Evolutionary conservation across 2,888 invertebrate species (phyloP), one percentile per base, ranked within the genome.

Genomic region (Hoplodrina ambigua): DNA sequence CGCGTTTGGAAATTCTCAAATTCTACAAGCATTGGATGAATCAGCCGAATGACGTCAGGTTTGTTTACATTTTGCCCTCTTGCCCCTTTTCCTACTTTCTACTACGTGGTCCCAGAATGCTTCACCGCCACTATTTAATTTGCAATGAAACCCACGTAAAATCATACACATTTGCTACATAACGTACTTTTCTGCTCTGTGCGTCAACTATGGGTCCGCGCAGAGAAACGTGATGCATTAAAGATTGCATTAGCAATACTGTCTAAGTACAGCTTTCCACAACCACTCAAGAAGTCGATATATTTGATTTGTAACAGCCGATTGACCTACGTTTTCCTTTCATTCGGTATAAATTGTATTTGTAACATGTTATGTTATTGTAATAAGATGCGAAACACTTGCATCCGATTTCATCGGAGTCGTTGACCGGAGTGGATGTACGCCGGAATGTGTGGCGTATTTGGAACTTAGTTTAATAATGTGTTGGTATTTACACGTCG

Each of bases 31-130:
- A 71, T 74, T 70, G 68, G 73, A 84, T 89, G 89, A 89, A 75
- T 89, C 88, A 87, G 71, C 76, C 55, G 50, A 70, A 66, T 84
- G 86, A 86, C 84, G 84, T 85, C 86, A 85, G 62, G 52, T 64
- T 79, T 73, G 73, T 78, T 79, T 67, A 71, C 63, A 76, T 75
- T 75, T 71, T 85, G 83, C 82, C 86, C 87, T 85, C 80, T 84
- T 85, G 87, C 82, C 83, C 87, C 85, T 78, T 84, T 89, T 88
- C 83, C 85, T 84, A 88, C 88, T 91, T 90, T 90, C 90, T 84
- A 87, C 82, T 82, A 80, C 75, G 82, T 86, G 82, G 80, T 72
- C 77, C 68, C 63, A 81, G 75, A 85, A 54, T 52, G 63, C 57
- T 56, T 72, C 67, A 66, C 65, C 61, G 83, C 84, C 84, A 85